These are phyloP conservation scores for Sceliomorpha sp. DNA, from an alignment of 2,888 invertebrate species.

Conservation along the genomic window DNA sequence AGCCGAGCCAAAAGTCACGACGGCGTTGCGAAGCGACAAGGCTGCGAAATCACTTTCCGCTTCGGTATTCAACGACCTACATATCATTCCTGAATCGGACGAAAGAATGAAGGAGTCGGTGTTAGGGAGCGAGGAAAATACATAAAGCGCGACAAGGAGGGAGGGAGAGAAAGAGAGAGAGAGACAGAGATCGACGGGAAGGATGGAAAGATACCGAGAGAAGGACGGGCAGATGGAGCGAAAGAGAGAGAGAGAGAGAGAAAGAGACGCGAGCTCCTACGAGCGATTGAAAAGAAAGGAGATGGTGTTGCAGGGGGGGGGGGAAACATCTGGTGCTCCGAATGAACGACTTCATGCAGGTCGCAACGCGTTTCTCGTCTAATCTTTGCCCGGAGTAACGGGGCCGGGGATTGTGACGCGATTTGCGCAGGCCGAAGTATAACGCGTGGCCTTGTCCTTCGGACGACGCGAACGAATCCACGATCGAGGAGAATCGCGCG, in stretches of 20 bases:
- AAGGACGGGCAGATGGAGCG: slow-evolving; percentile 20
- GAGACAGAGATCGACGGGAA: slow-evolving; percentile 10
- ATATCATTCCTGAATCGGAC: slow-evolving; percentile 57
- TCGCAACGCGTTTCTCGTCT: slow-evolving; percentile 47
- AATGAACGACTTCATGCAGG: slow-evolving; percentile 40
- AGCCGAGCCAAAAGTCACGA: slow-evolving; percentile 9
- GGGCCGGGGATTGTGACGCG: slow-evolving; percentile 18
- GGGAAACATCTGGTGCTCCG: slow-evolving; percentile 55
- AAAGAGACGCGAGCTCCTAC: slow-evolving; percentile 10
- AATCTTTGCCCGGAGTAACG: slow-evolving; percentile 30
- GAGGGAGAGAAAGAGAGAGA: slow-evolving; percentile 14
- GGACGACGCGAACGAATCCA: not conserved
- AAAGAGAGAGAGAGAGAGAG: slow-evolving; percentile 12
- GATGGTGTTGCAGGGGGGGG: slow-evolving; percentile 34
- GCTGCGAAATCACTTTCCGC: slow-evolving; percentile 53
- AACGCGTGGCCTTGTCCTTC: slow-evolving; percentile 34
- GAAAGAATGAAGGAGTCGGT: slow-evolving; percentile 47
- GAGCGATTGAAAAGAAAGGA: slow-evolving; percentile 21
- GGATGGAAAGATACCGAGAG: too few species aligned
- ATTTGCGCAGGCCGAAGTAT: slow-evolving; percentile 7
- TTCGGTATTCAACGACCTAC: slow-evolving; percentile 57
- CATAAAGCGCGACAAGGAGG: slow-evolving; percentile 12
- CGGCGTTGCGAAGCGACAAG: slow-evolving; percentile 10
- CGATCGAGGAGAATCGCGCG: too few species aligned
- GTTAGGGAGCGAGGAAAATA: slow-evolving; percentile 24